These are phyloP conservation scores for Tenthredo mesomela DNA, from an alignment of 2,888 invertebrate species.

Conservation along the genomic window DNA sequence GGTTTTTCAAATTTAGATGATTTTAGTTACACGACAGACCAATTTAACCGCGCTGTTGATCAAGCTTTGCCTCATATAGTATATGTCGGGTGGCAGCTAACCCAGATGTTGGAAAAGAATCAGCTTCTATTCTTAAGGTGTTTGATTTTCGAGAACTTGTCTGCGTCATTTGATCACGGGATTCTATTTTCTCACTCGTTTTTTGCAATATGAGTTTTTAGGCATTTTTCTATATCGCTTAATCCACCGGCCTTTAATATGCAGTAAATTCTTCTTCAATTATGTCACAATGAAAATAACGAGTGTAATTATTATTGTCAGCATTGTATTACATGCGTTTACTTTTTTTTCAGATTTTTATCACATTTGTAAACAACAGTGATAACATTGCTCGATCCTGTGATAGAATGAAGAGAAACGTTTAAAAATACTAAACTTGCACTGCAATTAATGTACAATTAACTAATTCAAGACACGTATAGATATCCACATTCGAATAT, in stretches of 20 bases:
- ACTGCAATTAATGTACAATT: not conserved
- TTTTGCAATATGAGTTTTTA: not conserved
- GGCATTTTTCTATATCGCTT: not conserved
- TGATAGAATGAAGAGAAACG: not conserved
- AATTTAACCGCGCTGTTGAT: not conserved
- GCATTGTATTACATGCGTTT: not conserved
- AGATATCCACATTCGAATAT: not conserved
- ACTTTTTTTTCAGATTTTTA: conserved; percentile 15
- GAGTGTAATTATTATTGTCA: not conserved
- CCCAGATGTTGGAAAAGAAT: not conserved
- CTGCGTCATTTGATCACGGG: not conserved
- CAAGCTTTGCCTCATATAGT: not conserved
- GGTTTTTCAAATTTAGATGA: not conserved
- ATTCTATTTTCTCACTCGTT: not conserved
- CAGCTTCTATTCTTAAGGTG: not conserved
- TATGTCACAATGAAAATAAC: conserved; percentile 15
- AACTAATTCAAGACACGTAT: not conserved
- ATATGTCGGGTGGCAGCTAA: not conserved
- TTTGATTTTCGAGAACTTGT: not conserved
- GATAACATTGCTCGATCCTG: conserved; percentile 4
- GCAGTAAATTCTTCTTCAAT: not conserved
- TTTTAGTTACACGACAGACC: not conserved
- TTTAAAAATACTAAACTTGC: not conserved
- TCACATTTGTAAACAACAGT: conserved; percentile 15
- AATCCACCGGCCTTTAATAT: not conserved